Evolutionary conservation across 2,113 vertebrate genomes (phyloP), one percentile per base, ranked within the genome.

Genomic region (Cryptotis parvus): DNA sequence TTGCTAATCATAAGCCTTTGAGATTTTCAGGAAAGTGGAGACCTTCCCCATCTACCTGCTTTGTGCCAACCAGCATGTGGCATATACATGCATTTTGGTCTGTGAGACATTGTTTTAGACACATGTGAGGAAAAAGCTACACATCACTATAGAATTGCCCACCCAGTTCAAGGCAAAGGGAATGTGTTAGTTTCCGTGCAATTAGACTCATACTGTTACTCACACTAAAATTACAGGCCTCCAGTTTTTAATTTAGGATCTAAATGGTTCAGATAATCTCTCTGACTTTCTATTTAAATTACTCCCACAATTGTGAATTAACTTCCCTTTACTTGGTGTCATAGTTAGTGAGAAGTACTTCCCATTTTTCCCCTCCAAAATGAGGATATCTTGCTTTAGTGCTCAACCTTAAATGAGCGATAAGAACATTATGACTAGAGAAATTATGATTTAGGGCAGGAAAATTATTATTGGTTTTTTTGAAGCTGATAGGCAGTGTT

Each of bases 11-110:
- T 9, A 41, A 43, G 49, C 33, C 76, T 80, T 3, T 87, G 94
- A 61, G 91, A 94, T 9, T 29, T 92, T 45, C 70, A 90, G 89
- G 92, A 90, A 91, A 92, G 63, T 75, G 31, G 80, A 95, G 89
- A 66, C 41, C 39, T 94, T 95, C 94, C 66, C 73, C 45, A 0
- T 0, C 96, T 65, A 55, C 82, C 94, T 80, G 84, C 92, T 92
- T 94, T 84, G 94, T 93, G 58, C 90, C 29, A 22, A 68, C 58
- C 66, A 89, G 90, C 94, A 85, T 1, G 27, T 69, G 45, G n/a
- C 66, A 61, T 95, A 91, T 82, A 26, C 37, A 0, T 79, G 84
- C 90, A 88, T 94, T 95, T 37, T 94, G 91, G 92, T 95, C 91
- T 95, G 78, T 66, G 65, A 65, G 78, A 52, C 45, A 74, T 95